Percentiles rank a stretch among this genome's conserved stretches.
Conservation (phyloP, 2,113 vertebrate genomes). For the Cariama cristata region DNA sequence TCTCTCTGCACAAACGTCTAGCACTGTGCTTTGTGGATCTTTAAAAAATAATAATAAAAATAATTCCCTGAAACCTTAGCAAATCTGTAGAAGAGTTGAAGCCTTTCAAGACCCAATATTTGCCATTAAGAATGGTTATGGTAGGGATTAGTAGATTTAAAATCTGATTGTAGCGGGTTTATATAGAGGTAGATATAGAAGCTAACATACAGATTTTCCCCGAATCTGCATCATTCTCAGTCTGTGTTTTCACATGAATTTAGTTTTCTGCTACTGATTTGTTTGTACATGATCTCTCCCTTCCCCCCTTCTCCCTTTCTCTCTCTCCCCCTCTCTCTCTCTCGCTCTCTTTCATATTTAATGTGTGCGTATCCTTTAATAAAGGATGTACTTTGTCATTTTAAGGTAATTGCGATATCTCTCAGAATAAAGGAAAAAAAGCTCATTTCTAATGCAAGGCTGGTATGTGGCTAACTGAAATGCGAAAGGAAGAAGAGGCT, state of each 20-base stretch:
- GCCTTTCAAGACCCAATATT: constrained; percentile 79
- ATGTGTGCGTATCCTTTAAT: constrained; percentile 78
- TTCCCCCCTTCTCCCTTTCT: neutral
- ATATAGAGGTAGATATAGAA: constrained; percentile 59
- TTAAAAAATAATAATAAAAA: constrained; percentile 67
- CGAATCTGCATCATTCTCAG: constrained; percentile 72
- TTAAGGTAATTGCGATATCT: constrained; percentile 76
- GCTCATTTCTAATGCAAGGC: constrained; percentile 69
- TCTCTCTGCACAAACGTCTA: constrained; percentile 70
- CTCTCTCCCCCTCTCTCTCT: constrained; percentile 26
- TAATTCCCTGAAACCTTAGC: constrained; percentile 77
- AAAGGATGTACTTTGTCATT: constrained; percentile 77
- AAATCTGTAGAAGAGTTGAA: constrained; percentile 84
- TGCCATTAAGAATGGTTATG: constrained; percentile 96
- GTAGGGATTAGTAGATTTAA: constrained; percentile 89
- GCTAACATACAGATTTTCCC: constrained; percentile 68
- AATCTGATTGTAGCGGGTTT: constrained; percentile 74
- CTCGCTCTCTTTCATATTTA: constrained; percentile 73
- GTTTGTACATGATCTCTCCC: constrained; percentile 72
- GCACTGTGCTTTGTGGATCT: constrained; percentile 75
- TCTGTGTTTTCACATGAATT: constrained; percentile 78
- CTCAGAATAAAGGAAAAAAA: constrained; percentile 76
- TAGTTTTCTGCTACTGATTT: constrained; percentile 75
- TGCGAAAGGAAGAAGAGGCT: constrained; percentile 60
- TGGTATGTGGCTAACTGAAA: constrained; percentile 70